These are phyloP conservation scores for Nomada fucata DNA, from an alignment of 2,888 invertebrate genomes.

Conservation along the genomic window DNA sequence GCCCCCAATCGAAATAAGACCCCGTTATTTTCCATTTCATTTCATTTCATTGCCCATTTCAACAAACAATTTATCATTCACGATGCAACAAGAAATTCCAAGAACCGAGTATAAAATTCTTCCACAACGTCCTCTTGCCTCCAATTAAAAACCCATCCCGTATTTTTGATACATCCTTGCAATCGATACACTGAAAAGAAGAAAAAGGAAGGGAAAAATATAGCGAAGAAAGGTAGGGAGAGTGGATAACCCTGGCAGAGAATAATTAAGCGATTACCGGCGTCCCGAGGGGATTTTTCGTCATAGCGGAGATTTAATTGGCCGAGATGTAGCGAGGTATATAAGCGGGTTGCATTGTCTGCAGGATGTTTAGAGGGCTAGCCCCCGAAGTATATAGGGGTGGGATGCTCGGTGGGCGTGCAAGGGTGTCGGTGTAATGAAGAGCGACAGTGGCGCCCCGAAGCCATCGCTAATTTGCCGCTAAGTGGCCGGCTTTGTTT, in stretches of 20 bases:
- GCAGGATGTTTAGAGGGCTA: slow-evolving; percentile 68
- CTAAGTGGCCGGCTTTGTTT: slow-evolving; percentile 79
- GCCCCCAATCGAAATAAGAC: no score
- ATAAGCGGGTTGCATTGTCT: slow-evolving; percentile 65
- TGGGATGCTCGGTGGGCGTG: slow-evolving; percentile 37
- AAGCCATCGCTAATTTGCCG: slow-evolving; percentile 76
- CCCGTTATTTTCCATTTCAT: no score
- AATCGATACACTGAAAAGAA: neutral
- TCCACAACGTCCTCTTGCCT: no score
- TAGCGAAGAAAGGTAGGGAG: neutral
- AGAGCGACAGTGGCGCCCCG: slow-evolving; percentile 76
- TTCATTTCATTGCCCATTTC: no score
- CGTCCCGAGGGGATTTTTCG: slow-evolving; percentile 45
- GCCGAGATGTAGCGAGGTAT: slow-evolving; percentile 55
- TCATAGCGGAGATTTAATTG: slow-evolving; percentile 58
- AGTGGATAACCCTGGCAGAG: neutral
- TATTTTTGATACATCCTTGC: no score
- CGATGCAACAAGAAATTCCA: no score
- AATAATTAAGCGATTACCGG: slow-evolving; percentile 47
- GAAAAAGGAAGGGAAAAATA: neutral
- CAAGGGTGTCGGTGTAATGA: slow-evolving; percentile 74
- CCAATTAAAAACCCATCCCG: no score
- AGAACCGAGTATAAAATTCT: no score
- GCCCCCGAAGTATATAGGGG: slow-evolving; percentile 37
- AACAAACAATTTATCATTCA: no score